Base-by-base conservation (phyloP, 53 echinoderm and acorn worm species). In the Luidia sarsii region DNA sequence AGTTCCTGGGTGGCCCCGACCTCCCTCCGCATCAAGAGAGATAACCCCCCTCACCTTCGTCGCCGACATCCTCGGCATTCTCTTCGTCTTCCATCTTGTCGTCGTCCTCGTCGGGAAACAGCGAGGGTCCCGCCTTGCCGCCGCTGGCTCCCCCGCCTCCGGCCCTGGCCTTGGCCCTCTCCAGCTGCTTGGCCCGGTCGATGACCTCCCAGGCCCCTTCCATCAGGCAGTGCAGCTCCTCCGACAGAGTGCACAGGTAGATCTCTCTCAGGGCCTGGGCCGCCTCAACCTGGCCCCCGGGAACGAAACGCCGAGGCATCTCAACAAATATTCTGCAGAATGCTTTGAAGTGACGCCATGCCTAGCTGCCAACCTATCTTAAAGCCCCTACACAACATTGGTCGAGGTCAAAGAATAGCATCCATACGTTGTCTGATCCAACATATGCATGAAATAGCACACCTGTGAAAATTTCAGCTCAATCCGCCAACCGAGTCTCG, bases 181-280 rank as follows among this genome's bases (percentile, higher is more conserved):
- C 75, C 43, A 38, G 28, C 16, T 52, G 50, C 63, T 56, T 31
- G 19, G 57, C 22, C 30, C 66, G 61, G 66, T 53, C 81, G 39
- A 51, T 81, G 62, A 53, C 48, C 53, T 84, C 71, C 68, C 85
- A 81, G 39, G 82, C 84, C 25, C 83, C 80, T 70, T 88, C 88
- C 33, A 94, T 63, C 35, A 81, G 57, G n/a, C 37, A 39, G 48
- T 86, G 81, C 2, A 94, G 69, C 41, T 90, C 93, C 39, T 85
- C 88, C 33, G 73, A 80, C 25, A 93, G 55, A 16, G 51, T 84
- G 21, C 87, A 77, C 36, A 93, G 79, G 53, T 95, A 95, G 52
- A 90, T 84, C 43, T 93, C 90, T 50, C 77, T 84, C 33, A 86
- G 75, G 0, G 86, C 89, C 57, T 80, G 85, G 23, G 57, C 53